A percentile compares a stretch with the other conserved stretches of the same genome.
These are phyloP conservation scores for Lutra lutra DNA, from an alignment of 2,797 vertebrate species.

Conservation along the genomic window DNA sequence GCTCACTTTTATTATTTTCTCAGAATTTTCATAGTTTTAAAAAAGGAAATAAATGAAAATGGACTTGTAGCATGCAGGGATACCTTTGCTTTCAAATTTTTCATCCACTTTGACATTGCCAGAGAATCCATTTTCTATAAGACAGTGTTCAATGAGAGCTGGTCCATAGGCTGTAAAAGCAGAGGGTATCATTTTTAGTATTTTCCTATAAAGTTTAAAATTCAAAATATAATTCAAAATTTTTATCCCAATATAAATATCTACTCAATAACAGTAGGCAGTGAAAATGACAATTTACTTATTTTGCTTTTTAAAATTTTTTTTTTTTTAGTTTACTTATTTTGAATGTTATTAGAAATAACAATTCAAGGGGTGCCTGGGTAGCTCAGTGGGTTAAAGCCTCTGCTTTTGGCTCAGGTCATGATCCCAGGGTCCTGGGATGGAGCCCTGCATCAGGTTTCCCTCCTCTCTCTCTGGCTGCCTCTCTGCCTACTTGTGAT, in stretches of 20 bases:
- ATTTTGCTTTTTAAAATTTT: neutral
- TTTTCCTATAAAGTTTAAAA: constrained; percentile 51
- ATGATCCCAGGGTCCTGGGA: too few relatives aligned
- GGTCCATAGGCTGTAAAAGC: constrained; percentile 91
- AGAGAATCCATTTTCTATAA: constrained; percentile 92
- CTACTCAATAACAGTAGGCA: constrained; percentile 1
- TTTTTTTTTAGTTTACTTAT: constrained; percentile 8
- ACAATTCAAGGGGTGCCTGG: neutral
- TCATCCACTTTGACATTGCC: constrained; percentile 90
- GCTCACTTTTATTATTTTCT: neutral
- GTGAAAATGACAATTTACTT: constrained; percentile 26
- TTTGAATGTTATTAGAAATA: constrained; percentile 42
- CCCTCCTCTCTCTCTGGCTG: too few relatives aligned
- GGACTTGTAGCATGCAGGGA: neutral
- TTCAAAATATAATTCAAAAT: constrained; percentile 37
- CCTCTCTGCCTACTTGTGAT: too few relatives aligned
- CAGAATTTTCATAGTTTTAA: constrained; percentile 25
- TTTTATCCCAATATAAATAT: constrained; percentile 40
- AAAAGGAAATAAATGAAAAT: constrained; percentile 38
- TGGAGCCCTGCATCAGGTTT: too few relatives aligned
- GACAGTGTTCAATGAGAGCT: constrained; percentile 96
- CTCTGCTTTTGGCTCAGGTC: too few relatives aligned
- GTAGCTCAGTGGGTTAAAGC: too few relatives aligned
- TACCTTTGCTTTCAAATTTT: constrained; percentile 88
- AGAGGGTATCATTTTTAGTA: constrained; percentile 39